Base-by-base conservation (phyloP, 30 jellyfish, hydroid and myxozoan genomes). In the Hydractinia symbiolongicarpus region DNA sequence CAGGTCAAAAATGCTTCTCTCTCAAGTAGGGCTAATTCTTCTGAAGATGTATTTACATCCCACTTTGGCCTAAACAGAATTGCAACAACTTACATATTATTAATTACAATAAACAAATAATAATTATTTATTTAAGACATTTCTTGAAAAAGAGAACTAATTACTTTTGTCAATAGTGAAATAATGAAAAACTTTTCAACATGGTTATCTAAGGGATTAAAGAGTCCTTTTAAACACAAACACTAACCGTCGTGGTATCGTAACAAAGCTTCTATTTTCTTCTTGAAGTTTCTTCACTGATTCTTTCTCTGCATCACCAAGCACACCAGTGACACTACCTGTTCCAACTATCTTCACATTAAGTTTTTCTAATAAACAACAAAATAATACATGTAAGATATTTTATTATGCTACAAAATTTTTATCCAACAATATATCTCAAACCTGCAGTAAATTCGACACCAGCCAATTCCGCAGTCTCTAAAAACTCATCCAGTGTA, bases 381-480 rank as follows among this genome's bases (percentile, higher is more conserved):
- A 44, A 50, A 15, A 17, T 17, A 9, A 20, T 50, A 11, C 40
- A 30, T 30, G 44, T 30, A 30, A 30, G 19, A 0, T 58, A 11
- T 58, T 58, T 11, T 17, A 58, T 30, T 30, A 30, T 30, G 44
- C 44, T 30, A 30, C 15, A 20, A 20, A 68, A 3, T 11, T 20
- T 20, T 68, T n/a, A 20, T 68, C 2, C 13, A 68, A 17, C n/a
- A 17, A 68, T 0, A 68, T 13, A 19, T 19, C 56, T 9, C 17
- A 5, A 71, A 90, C 97, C 97, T 60, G 97, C 97, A 8, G 90
- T 82, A 62, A 90, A 90, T 66, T 90, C 97, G 58, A 86, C 90
- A 66, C 93, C 90, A 70, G 97, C 97, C 40, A 90, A 79, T 58
- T 86, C 97, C 4, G 97, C 97, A 5, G 97, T 90, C 61, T 90